Evolutionary conservation across 2,888 invertebrate species (phyloP), one percentile per base, ranked within the genome.

Genomic region (Tetanocera ferruginea): DNA sequence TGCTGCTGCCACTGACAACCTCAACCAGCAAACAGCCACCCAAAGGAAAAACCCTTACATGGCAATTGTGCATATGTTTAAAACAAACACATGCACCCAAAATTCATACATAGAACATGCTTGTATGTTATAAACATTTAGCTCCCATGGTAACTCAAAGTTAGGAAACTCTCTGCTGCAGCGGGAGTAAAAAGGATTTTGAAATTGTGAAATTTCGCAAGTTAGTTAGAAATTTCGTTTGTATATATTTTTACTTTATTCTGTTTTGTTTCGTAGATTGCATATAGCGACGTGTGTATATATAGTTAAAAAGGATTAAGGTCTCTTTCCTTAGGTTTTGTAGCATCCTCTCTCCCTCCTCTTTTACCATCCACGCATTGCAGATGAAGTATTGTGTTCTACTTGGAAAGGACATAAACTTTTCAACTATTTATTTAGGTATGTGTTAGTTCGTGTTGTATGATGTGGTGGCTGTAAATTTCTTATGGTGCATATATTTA

Each of bases 201-300:
- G 79, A 83, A 81, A 81, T 85, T 84, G 83, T 80, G 83, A 82
- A 84, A 82, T 84, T 82, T 82, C 79, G 82, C 84, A 82, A 83
- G 84, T 84, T 81, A 75, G 79, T 76, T 73, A 78, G 80, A 81
- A 84, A 86, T 84, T 80, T 81, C 79, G 73, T 76, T 79, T 77
- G 70, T 79, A 71, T 51, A 49, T 69, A 69, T 25, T 69, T 28
- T 51, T 69, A 69, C 17, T 69, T 81, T 78, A 70, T 78, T 79
- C 43, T 76, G 52, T 79, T 72, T 76, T 75, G 72, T 78, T 75
- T 76, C 73, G 73, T 60, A 79, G 73, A 79, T 76, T 74, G 76
- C 74, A 72, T 76, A 52, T 71, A 64, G 57, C 70, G 43, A 43
- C 77, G 25, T 73, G 52, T 57, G 55, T 80, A 70, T 60, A 28